phyloP scores from a whole-genome alignment of 53 echinoderm and acorn worm species.

The Astropecten irregularis region DNA sequence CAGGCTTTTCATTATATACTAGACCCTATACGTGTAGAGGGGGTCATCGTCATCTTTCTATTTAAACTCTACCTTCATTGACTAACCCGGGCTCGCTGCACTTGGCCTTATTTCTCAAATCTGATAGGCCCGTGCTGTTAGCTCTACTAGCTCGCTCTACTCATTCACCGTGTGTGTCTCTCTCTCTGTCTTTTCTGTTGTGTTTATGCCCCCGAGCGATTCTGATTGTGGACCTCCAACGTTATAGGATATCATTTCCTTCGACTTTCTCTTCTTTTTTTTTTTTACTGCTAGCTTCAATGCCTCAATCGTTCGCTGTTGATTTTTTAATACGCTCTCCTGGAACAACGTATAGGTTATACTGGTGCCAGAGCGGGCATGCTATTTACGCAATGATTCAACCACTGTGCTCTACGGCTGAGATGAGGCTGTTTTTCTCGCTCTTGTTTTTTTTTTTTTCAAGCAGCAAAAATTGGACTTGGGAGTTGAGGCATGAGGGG shows the following conservation, averaged over 20 bases:
- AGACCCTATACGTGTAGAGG: no score
- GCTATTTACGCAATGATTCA: conserved; percentile 24
- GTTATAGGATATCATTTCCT: conserved; percentile 40
- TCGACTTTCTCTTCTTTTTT: not conserved
- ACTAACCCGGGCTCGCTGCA: conserved; percentile 7
- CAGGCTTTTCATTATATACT: not conserved
- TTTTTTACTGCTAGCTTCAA: not conserved
- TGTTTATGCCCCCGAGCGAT: conserved; percentile 20
- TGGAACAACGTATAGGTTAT: not conserved
- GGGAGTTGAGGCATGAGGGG: no score
- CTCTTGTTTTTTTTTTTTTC: no score
- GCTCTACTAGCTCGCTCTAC: not conserved
- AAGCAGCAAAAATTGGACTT: no score
- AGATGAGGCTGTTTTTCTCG: no score
- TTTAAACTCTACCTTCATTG: not conserved
- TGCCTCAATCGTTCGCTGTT: not conserved
- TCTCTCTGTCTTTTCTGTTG: conserved; percentile 19
- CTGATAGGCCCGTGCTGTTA: not conserved
- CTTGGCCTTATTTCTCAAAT: conserved; percentile 32
- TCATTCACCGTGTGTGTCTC: not conserved
- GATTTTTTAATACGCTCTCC: conserved; percentile 27
- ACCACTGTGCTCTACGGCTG: no score
- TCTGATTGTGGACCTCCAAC: conserved; percentile 53
- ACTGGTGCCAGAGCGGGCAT: not conserved
- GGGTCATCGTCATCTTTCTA: conserved; percentile 40